These are phyloP conservation scores for Galeruca laticollis DNA, from an alignment of 2,888 invertebrate species.

Conservation along the genomic window DNA sequence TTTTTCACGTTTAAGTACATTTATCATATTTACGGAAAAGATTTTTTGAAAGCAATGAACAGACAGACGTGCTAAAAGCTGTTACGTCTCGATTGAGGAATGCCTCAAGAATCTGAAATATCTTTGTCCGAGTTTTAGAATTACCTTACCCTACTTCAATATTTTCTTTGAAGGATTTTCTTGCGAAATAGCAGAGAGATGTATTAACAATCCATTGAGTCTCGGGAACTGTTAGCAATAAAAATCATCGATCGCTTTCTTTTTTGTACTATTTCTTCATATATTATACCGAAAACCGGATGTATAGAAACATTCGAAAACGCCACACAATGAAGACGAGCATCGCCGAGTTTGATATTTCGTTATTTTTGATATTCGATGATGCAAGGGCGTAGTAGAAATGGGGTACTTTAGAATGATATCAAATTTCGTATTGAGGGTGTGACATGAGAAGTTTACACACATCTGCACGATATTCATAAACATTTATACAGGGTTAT, in stretches of 20 bases:
- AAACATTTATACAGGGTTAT: no score
- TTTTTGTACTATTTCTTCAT: conserved; percentile 3
- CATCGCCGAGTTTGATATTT: conserved; percentile 1
- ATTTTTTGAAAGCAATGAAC: background rate
- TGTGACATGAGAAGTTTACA: no score
- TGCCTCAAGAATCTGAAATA: conserved; percentile 2
- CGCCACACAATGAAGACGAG: conserved; percentile 7
- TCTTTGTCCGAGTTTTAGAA: conserved; percentile 1
- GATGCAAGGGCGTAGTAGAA: background rate
- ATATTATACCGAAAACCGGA: conserved; percentile 14
- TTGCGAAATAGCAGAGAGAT: background rate
- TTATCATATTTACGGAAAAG: background rate
- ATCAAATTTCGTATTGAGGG: no score
- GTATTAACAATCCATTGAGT: conserved; percentile 15
- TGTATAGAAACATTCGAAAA: conserved; percentile 11
- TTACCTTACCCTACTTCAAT: background rate
- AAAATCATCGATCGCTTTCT: conserved; percentile 5
- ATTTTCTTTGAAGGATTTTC: background rate
- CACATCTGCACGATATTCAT: no score
- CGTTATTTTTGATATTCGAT: background rate
- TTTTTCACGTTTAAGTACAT: background rate
- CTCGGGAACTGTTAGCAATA: conserved; percentile 12
- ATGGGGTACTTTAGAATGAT: background rate
- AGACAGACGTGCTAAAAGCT: conserved; percentile 4
- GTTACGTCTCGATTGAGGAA: background rate